Evolutionary conservation across 2,113 vertebrate species (phyloP).

Genomic region (Stercorarius parasiticus): DNA sequence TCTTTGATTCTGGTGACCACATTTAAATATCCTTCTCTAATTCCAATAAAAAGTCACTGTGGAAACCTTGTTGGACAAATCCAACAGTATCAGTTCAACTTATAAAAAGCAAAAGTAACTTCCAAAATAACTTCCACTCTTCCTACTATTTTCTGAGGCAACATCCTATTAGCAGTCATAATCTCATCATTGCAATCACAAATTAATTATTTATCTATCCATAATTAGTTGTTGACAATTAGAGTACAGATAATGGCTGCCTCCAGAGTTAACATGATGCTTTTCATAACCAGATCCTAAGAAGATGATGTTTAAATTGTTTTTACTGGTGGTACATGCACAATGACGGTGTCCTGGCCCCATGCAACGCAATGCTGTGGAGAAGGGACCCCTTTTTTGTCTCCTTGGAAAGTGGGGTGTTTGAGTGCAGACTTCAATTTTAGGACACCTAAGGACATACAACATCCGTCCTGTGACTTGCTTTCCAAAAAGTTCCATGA

Average conservation of each 20-base stretch:
- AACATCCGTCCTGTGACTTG: neutral
- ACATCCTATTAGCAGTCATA: neutral
- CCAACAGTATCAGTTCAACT: neutral
- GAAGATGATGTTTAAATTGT: neutral
- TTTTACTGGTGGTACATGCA: neutral
- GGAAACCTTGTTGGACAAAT: neutral
- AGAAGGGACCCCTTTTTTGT: neutral
- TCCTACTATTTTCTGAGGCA: neutral
- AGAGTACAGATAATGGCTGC: neutral
- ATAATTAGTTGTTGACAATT: neutral
- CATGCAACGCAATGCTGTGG: neutral
- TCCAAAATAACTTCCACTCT: neutral
- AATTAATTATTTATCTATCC: neutral
- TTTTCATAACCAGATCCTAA: neutral
- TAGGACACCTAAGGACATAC: neutral
- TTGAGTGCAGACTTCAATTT: neutral
- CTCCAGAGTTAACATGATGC: neutral
- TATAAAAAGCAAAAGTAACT: neutral
- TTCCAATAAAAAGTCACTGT: neutral
- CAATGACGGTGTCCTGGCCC: neutral
- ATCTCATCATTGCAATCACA: neutral
- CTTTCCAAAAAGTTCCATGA: neutral
- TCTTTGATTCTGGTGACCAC: neutral
- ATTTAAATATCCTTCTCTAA: neutral
- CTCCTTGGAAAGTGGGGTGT: neutral